Conservation (phyloP, 2,797 vertebrate genomes). For the Benthosema pterotum region DNA sequence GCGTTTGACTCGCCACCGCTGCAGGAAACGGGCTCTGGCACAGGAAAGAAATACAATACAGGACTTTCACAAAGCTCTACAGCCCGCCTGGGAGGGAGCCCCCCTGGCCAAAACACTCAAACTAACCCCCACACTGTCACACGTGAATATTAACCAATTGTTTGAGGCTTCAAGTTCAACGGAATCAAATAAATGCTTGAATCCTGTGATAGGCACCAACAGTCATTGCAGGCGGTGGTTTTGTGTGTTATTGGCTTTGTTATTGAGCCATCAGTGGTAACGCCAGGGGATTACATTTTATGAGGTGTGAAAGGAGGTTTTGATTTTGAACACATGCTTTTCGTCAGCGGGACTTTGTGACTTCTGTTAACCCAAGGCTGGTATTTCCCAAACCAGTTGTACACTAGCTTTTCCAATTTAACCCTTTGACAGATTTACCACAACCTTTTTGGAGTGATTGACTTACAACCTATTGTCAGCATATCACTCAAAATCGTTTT, state of each 20-base stretch:
- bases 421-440: too few relatives aligned
- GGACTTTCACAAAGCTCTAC: conserved; percentile 72
- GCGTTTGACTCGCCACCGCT: conserved; percentile 81
- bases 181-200: conserved; percentile 65
- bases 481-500: too few relatives aligned
- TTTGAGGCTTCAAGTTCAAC: conserved; percentile 45
- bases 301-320: conserved; percentile 10
- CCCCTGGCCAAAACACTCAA: conserved; percentile 63
- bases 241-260: conserved; percentile 12
- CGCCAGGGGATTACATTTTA: conserved; percentile 15
- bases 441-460: too few relatives aligned
- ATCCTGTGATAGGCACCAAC: conserved; percentile 38
- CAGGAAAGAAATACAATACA: conserved; percentile 94
- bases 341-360: neutral
- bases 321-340: neutral
- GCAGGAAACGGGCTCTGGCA: conserved; percentile 89
- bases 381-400: too few relatives aligned
- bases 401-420: neutral
- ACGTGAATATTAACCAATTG: conserved; percentile 71
- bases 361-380: neutral
- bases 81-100: conserved; percentile 59
- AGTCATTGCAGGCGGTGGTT: conserved; percentile 3
- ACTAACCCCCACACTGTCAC: conserved; percentile 67
- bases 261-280: conserved; percentile 15
- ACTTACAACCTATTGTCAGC: too few relatives aligned